Conservation (phyloP, 2,113 vertebrate species). For the Petrocephalus microphthalmus region DNA sequence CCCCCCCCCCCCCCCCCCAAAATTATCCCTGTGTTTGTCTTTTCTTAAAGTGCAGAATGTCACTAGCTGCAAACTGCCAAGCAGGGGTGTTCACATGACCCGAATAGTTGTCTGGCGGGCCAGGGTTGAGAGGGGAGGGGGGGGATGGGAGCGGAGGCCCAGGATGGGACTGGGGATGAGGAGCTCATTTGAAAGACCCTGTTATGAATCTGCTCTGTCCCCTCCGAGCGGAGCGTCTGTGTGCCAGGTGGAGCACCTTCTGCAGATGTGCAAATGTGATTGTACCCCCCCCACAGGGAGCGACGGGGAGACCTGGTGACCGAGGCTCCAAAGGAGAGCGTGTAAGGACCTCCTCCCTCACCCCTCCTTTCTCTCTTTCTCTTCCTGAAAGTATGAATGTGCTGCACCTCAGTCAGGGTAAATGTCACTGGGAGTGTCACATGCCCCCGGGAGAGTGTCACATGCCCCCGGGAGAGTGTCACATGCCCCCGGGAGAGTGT, state of each 20-base stretch:
- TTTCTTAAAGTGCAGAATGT: background rate
- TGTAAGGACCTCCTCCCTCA: conserved; percentile 57
- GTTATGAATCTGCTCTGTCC: conserved; percentile 17
- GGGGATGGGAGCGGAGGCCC: background rate
- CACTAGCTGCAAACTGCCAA: background rate
- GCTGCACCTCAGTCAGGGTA: background rate
- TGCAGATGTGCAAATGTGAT: conserved; percentile 9
- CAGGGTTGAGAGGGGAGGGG: too few relatives aligned
- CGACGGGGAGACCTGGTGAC: conserved; percentile 76
- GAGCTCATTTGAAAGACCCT: conserved; percentile 21
- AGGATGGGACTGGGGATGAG: background rate
- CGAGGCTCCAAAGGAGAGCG: conserved; percentile 96
- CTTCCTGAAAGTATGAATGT: background rate
- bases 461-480: background rate
- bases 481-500: background rate
- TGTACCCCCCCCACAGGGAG: conserved; percentile 62
- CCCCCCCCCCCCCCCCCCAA: too few relatives aligned
- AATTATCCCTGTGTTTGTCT: background rate
- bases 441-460: background rate
- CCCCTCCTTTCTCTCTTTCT: conserved; percentile 6
- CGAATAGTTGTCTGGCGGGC: background rate
- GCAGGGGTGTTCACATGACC: background rate
- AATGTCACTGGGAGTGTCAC: background rate
- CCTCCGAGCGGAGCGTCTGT: background rate
- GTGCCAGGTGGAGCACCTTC: background rate